Conservation (phyloP, 2,797 vertebrate species). For the Silurus aristotelis region DNA sequence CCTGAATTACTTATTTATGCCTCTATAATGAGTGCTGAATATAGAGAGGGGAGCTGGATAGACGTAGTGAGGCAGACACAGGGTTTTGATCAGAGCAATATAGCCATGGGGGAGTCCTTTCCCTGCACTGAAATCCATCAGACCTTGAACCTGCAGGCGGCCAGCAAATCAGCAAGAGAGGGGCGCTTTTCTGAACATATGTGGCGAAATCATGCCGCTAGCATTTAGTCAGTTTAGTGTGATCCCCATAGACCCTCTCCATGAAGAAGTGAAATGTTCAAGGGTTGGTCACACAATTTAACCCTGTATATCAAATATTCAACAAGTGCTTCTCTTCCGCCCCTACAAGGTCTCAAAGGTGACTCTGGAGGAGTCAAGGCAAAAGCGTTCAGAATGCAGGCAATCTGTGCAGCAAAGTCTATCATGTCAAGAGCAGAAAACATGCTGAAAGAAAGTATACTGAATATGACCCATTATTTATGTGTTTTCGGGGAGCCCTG, state of each 20-base stretch:
- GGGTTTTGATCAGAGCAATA: conserved; percentile 60
- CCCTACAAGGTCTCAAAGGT: conserved; percentile 31
- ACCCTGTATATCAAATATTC: conserved; percentile 65
- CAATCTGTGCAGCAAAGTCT: conserved; percentile 21
- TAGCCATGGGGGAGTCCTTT: conserved; percentile 52
- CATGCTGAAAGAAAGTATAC: conserved; percentile 10
- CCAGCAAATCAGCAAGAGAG: conserved; percentile 1
- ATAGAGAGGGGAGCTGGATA: conserved; percentile 41
- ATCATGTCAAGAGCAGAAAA: conserved; percentile 20
- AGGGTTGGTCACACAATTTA: conserved; percentile 53
- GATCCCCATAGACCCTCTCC: conserved; percentile 5
- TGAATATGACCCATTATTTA: conserved; percentile 21
- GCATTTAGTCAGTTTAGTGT: conserved; percentile 26
- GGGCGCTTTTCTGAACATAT: conserved; percentile 31
- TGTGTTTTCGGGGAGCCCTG: conserved; percentile 41
- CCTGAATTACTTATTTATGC: conserved; percentile 67
- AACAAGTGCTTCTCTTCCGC: conserved; percentile 36
- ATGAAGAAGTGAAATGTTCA: conserved; percentile 45
- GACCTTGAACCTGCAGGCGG: conserved; percentile 30
- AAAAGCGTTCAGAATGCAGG: neutral
- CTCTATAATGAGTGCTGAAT: conserved; percentile 64
- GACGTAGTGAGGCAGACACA: conserved; percentile 36
- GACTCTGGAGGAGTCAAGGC: conserved; percentile 10
- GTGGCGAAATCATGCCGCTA: conserved; percentile 31
- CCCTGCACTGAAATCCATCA: conserved; percentile 52